Evolutionary conservation across 1,140 invertebrate species (phyloP), one percentile per base, ranked within the genome.

Genomic region (Drosophila oshimai): DNA sequence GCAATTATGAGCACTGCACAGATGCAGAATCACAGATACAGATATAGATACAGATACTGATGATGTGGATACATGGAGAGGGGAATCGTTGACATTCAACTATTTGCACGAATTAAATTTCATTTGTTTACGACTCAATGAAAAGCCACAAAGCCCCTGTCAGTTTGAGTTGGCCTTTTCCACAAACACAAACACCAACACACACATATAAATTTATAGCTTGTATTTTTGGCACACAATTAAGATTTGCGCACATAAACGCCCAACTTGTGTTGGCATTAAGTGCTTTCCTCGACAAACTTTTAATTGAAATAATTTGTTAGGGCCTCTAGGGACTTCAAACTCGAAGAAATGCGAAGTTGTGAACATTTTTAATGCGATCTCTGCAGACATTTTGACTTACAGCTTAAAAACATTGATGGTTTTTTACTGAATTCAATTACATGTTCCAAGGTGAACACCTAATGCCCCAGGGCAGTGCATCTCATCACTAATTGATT

Each of bases 241-340:
- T 84, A 86, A 80, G 80, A 86, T 78, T 86, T 86, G 75, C 55
- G 61, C 74, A 83, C 69, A 83, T 83, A 83, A 83, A 74, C 74
- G 79, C 72, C 53, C 60, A 86, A 79, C 65, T 86, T 83, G 79
- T 77, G 55, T 31, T 70, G 84, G 72, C 81, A 76, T 86, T 86
- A 87, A 86, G 80, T 76, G 73, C 71, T 80, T 73, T 74, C 46
- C 74, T 65, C 10, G 37, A 24, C 67, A 84, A 84, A 87, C 80
- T 84, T 84, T 86, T 84, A 84, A 84, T 84, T 84, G 79, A 84
- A 84, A 84, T 84, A 84, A 84, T 84, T 84, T 78, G 71, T 84
- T 86, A 72, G 50, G 58, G 49, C 64, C 74, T 60, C 22, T 50
- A 41, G 53, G 42, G 45, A 45, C 58, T 61, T 74, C 44, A 64